Evolutionary conservation across 2,888 invertebrate species (phyloP).

Genomic region (Xestia xanthographa): DNA sequence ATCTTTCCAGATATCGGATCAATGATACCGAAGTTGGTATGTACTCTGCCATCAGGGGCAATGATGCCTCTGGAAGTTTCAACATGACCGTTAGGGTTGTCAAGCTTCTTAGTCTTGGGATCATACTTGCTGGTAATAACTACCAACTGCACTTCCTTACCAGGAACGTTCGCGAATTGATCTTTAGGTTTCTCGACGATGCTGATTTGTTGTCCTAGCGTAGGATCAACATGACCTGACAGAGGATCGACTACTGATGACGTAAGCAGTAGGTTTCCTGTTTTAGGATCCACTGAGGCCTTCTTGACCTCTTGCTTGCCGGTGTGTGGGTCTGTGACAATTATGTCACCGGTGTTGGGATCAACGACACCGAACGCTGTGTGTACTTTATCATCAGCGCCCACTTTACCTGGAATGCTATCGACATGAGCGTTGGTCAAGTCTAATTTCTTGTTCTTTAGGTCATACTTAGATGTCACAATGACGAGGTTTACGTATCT

Average conservation of each 20-base stretch:
- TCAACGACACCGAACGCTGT: slow-evolving; percentile 90
- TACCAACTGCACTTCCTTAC: slow-evolving; percentile 86
- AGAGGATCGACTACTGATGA: slow-evolving; percentile 90
- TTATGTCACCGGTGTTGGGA: slow-evolving; percentile 89
- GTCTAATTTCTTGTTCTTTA: slow-evolving; percentile 83
- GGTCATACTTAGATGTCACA: slow-evolving; percentile 89
- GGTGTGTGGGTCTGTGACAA: slow-evolving; percentile 89
- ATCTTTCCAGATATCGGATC: slow-evolving; percentile 89
- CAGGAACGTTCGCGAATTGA: slow-evolving; percentile 77
- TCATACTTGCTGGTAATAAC: slow-evolving; percentile 89
- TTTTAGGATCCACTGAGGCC: slow-evolving; percentile 91
- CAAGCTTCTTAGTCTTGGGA: slow-evolving; percentile 87
- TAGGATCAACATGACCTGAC: slow-evolving; percentile 87
- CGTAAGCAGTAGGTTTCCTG: slow-evolving; percentile 88
- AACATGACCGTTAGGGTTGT: slow-evolving; percentile 87
- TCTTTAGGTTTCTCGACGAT: slow-evolving; percentile 78
- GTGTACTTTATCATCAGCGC: slow-evolving; percentile 87
- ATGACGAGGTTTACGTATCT: slow-evolving; percentile 85
- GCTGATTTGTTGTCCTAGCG: slow-evolving; percentile 88
- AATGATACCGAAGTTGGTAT: slow-evolving; percentile 88
- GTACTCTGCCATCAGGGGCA: slow-evolving; percentile 83
- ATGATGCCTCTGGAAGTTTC: slow-evolving; percentile 86
- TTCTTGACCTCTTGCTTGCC: slow-evolving; percentile 91
- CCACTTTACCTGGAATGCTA: slow-evolving; percentile 78
- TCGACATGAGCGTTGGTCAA: slow-evolving; percentile 85